Conservation (phyloP, 53 echinoderm and acorn worm genomes). For the Zoroaster sp. region DNA sequence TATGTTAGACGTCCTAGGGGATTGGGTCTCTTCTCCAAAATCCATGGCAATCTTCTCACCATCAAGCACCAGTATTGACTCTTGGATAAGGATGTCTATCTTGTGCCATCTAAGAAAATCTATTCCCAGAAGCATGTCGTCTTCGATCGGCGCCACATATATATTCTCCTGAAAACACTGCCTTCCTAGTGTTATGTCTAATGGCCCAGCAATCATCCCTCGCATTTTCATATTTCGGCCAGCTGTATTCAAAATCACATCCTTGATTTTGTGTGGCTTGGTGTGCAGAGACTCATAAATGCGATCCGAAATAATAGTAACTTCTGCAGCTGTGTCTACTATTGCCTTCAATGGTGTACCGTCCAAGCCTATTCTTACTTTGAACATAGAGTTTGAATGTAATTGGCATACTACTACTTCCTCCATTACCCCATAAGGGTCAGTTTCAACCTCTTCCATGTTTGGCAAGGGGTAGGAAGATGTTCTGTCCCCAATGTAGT, state of each 20-base stretch:
- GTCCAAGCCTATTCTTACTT: neutral
- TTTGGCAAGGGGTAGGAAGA: neutral
- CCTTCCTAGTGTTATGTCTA: slow-evolving; percentile 39
- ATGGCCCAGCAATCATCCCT: slow-evolving; percentile 34
- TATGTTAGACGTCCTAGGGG: neutral
- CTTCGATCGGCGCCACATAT: slow-evolving; percentile 52
- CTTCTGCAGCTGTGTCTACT: slow-evolving; percentile 65
- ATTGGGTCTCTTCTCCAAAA: neutral
- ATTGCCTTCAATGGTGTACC: slow-evolving; percentile 15
- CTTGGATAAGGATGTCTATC: neutral
- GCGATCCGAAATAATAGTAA: slow-evolving; percentile 60
- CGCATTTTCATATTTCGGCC: slow-evolving; percentile 39
- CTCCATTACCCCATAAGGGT: neutral
- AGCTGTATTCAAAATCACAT: slow-evolving; percentile 35
- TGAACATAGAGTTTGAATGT: slow-evolving; percentile 40
- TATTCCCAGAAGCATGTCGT: slow-evolving; percentile 55
- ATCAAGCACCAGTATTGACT: neutral
- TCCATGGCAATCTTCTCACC: neutral
- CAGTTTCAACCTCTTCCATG: neutral
- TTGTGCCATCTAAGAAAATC: slow-evolving; percentile 14
- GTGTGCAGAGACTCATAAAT: neutral
- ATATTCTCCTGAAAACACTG: neutral
- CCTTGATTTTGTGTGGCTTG: slow-evolving; percentile 21
- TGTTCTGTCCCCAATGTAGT: neutral
- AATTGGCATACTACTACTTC: slow-evolving; percentile 17